Percentiles rank a stretch among this genome's conserved stretches.
Conservation (phyloP, 2,113 vertebrate species). For the Atlantisia rogersi region DNA sequence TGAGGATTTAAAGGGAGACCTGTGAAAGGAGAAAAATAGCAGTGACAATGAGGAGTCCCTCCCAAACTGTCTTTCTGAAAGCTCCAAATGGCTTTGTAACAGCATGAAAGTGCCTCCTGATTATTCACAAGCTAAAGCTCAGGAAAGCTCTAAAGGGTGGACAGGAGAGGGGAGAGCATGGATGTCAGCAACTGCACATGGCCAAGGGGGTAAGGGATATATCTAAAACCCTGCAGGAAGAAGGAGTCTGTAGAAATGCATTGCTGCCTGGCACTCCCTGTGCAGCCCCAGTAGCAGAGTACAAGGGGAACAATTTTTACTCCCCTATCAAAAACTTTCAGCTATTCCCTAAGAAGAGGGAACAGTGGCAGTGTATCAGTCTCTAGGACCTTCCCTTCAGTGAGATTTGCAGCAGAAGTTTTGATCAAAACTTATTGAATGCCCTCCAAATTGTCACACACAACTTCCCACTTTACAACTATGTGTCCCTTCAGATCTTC, state of each 20-base stretch:
- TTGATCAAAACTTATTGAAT: not conserved
- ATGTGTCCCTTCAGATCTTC: not conserved
- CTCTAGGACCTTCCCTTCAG: not conserved
- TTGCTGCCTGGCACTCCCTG: not conserved
- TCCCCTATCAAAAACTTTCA: not conserved
- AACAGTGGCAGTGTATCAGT: not conserved
- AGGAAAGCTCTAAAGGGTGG: not conserved
- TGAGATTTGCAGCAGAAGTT: not conserved
- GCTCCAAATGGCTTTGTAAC: constrained; percentile 15
- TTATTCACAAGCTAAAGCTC: not conserved
- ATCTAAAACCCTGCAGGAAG: not conserved
- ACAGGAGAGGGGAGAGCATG: not conserved
- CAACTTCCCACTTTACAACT: not conserved
- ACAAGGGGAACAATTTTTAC: fast-evolving
- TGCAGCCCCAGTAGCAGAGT: not conserved
- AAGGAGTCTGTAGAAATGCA: not conserved
- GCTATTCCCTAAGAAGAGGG: fast-evolving
- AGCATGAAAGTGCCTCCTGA: constrained; percentile 6
- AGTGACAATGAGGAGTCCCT: not conserved
- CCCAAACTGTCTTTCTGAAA: constrained; percentile 15
- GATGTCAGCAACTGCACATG: not conserved
- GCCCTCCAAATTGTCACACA: not conserved
- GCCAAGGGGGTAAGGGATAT: not conserved
- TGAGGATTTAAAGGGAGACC: not conserved
- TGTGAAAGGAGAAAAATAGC: not conserved